Conservation (phyloP, 2,888 invertebrate species). For the Lottia gigantea region DNA sequence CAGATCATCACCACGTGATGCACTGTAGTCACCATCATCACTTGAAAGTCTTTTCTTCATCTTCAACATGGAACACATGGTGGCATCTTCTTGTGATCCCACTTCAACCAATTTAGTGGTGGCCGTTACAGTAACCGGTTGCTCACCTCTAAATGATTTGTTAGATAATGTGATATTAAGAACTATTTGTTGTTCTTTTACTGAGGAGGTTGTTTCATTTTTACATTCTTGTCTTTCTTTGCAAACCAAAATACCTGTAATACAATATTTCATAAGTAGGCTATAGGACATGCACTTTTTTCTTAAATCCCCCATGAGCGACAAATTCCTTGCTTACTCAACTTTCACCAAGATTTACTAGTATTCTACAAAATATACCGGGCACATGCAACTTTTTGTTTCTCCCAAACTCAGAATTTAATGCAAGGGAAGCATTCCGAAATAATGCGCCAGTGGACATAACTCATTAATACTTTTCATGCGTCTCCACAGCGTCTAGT, state of each 20-base stretch:
- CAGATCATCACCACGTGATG: conserved; percentile 15
- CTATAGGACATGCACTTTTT: neutral
- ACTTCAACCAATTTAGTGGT: conserved; percentile 16
- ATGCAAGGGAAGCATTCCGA: no score
- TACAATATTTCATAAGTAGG: neutral
- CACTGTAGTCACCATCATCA: conserved; percentile 18
- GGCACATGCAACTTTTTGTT: no score
- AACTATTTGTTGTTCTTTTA: conserved; percentile 5
- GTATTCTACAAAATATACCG: no score
- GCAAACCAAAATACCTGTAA: neutral
- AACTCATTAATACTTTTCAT: no score
- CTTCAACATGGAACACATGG: no score
- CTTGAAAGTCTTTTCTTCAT: conserved; percentile 2
- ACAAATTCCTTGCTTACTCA: neutral
- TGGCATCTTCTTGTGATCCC: no score
- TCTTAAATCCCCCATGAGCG: conserved; percentile 3
- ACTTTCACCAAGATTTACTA: neutral
- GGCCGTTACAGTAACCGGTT: conserved; percentile 39
- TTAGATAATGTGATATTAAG: conserved; percentile 38
- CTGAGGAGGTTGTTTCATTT: neutral
- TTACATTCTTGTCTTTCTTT: neutral
- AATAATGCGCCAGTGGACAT: no score
- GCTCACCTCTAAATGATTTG: conserved; percentile 34
- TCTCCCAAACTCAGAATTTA: no score
- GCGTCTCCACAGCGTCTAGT: no score